Evolutionary conservation across 2,797 vertebrate species (phyloP).

Genomic region (Anguilla obscura): DNA sequence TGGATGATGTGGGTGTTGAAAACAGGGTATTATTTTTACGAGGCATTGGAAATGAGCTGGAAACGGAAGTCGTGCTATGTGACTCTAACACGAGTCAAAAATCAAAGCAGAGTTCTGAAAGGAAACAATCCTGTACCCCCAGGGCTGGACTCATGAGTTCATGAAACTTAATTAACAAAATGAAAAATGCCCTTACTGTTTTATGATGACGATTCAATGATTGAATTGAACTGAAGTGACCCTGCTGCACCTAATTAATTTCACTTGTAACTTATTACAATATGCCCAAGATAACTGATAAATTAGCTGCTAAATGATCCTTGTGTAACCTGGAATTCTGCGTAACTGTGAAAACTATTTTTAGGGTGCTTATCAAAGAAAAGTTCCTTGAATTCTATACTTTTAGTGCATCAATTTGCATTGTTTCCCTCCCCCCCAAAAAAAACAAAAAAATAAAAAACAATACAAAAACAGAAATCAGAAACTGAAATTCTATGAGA

Average conservation of each 20-base stretch:
- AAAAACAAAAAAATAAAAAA: no score
- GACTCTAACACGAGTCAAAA: not conserved
- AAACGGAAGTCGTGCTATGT: not conserved
- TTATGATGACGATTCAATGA: no score
- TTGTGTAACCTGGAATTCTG: not conserved
- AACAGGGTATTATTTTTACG: not conserved
- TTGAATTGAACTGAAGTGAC: not conserved
- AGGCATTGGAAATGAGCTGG: not conserved
- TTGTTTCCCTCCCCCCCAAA: no score
- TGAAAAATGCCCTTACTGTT: no score
- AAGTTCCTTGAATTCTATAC: not conserved
- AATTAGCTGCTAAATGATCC: not conserved
- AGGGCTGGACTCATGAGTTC: no score
- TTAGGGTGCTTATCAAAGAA: not conserved
- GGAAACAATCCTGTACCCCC: no score
- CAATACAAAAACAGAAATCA: no score
- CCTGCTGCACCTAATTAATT: no score
- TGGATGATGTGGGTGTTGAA: not conserved
- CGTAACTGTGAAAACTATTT: not conserved
- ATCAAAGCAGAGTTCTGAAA: not conserved
- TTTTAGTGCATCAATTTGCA: no score
- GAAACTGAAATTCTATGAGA: no score
- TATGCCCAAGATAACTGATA: not conserved
- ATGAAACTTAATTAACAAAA: no score
- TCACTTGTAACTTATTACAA: not conserved